Evolutionary conservation across 2,888 invertebrate genomes (phyloP), one percentile per base, ranked within the genome.

Genomic region (Eubasilissa splendida): DNA sequence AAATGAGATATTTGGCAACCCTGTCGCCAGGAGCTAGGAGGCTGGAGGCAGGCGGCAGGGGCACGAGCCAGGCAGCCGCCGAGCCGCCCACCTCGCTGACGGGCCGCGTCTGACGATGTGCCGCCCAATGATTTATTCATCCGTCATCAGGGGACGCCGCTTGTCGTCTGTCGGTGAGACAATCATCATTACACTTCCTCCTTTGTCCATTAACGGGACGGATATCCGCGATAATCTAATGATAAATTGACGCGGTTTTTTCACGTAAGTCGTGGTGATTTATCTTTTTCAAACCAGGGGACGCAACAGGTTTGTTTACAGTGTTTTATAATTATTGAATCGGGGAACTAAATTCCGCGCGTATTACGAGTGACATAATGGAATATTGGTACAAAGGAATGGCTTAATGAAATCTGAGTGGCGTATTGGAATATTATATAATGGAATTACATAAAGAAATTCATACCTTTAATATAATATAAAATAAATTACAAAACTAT

Each of bases 131-230:
- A 59, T 74, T 74, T 42, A 74, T 70, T 70, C 70, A 70, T 70
- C 70, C 53, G 53, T 70, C 70, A 70, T 70, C 70, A 22, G 70
- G 70, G 70, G 54, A 10, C 70, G 31, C 70, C 70, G 53, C 53
- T 70, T 70, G 59, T 76, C 60, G 73, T 22, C 78, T 60, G 71
- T 78, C 70, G 60, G 22, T 60, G 78, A 54, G 78, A 78, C 78
- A 78, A 71, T 68, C 63, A 60, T 70, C 70, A 70, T 70, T 70
- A 70, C 66, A 68, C 53, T 70, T 70, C 70, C 54, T 70, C 70
- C 53, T 54, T 54, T 70, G 70, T 70, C 70, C 70, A 70, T 70
- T 70, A 70, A 70, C 70, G 70, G 59, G 9, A 42, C 77, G 77
- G 76, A 63, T 76, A 58, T 76, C 76, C 54, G 63, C 58, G 65